These are phyloP conservation scores for Sclerurus mexicanus DNA, from an alignment of 2,113 vertebrate genomes.

Conservation along the genomic window DNA sequence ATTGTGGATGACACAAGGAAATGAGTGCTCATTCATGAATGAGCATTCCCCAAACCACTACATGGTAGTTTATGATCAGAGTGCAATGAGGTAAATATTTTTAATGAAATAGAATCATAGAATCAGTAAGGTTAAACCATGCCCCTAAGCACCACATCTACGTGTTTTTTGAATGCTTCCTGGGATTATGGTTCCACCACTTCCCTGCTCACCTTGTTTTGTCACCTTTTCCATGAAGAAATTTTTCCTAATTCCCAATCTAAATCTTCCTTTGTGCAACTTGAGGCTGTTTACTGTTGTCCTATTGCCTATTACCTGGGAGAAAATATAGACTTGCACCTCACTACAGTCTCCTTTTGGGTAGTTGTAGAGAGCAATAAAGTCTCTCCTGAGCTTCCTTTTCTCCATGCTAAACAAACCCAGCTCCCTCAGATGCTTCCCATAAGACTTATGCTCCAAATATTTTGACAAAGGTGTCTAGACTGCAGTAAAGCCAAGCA, in stretches of 20 bases:
- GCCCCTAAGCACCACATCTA: background rate
- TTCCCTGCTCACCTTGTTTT: background rate
- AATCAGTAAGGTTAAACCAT: background rate
- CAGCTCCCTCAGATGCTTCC: rapidly evolving
- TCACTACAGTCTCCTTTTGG: background rate
- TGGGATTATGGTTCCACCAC: background rate
- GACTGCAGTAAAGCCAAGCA: background rate
- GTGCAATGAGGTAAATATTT: background rate
- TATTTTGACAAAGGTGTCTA: background rate
- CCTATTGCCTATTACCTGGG: background rate
- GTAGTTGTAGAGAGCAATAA: background rate
- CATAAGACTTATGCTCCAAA: background rate
- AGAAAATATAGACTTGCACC: background rate
- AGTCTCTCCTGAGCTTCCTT: background rate
- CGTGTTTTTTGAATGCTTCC: background rate
- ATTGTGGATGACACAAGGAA: background rate
- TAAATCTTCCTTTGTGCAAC: background rate
- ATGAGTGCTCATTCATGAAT: background rate
- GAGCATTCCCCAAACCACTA: background rate
- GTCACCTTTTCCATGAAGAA: background rate
- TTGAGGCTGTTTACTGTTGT: background rate
- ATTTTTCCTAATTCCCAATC: background rate
- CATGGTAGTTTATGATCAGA: background rate
- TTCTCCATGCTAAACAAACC: background rate
- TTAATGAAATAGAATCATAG: background rate